Evolutionary conservation across 92 coral and sea anemone species (phyloP), one percentile per base, ranked within the genome.

Genomic region (Zoanthus gigantus): DNA sequence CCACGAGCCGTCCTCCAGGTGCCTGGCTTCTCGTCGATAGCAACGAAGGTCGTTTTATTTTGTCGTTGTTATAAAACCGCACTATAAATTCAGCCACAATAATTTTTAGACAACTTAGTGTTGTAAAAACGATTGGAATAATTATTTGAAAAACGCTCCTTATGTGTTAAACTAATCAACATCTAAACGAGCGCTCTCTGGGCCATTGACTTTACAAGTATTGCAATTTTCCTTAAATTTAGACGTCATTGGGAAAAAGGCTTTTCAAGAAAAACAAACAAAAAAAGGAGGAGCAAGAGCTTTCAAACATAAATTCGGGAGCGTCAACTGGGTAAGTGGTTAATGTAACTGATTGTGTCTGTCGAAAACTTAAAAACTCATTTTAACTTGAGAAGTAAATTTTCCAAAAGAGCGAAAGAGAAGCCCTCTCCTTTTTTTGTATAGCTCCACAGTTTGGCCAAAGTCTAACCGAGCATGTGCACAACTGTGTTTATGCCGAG

Each of bases 241-340:
- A 79, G 84, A 63, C 73, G 17, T 79, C 84, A 17, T 79, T 79
- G 13, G 84, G 84, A 37, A 79, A 63, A 67, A 79, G 45, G 42
- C 68, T 79, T 37, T 79, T 79, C 54, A 79, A 79, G 73, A 79
- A 79, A 66, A 79, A 61, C 17, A 79, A 79, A 45, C 84, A 79
- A 45, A 79, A 79, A 52, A 79, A 79, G 34, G 84, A 79, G 13
- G 45, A 57, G 10, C 42, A n/a, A 0, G 73, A 79, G 52, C 30
- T 63, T 10, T 29, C 58, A 63, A 79, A 46, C 10, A 23, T 58
- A 23, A 13, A 34, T 45, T 4, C 84, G 0, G 73, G 57, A 61
- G 73, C 84, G 17, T 37, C 84, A n/a, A 48, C 84, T 9, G 83
- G 83, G 83, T 78, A 28, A 79, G 83, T 79, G 53, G 57, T n/a